phyloP scores from a whole-genome alignment of 2,113 vertebrate genomes.

The Eptesicus fuscus region DNA sequence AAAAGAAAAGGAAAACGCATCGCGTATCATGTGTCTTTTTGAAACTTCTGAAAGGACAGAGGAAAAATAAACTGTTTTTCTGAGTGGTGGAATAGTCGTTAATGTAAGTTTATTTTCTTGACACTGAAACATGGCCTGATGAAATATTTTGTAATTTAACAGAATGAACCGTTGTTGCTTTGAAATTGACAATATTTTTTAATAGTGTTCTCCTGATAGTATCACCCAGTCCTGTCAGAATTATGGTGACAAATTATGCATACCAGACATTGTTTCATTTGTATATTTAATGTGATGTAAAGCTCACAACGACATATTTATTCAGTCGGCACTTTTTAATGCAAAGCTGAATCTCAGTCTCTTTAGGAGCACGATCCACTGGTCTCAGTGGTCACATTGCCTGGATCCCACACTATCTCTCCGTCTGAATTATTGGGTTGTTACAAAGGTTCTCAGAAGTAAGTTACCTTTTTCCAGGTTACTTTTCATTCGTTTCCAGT shows the following conservation, averaged over 20 bases:
- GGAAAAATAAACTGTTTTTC: neutral
- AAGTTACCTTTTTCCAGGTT: neutral
- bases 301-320: neutral
- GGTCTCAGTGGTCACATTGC: neutral
- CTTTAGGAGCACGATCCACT: neutral
- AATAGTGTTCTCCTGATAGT: neutral
- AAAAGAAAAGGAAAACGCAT: neutral
- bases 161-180: neutral
- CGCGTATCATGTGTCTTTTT: neutral
- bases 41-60: neutral
- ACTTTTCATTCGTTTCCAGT: neutral
- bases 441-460: neutral
- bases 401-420: neutral
- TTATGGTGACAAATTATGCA: neutral
- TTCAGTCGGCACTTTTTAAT: neutral
- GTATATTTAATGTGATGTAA: neutral
- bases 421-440: neutral
- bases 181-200: neutral
- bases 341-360: neutral
- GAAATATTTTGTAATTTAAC: slow-evolving; percentile 7
- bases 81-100: neutral
- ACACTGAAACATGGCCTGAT: neutral
- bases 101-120: neutral
- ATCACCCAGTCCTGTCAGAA: neutral
- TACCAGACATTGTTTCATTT: neutral